These are phyloP conservation scores for Odontesthes bonariensis DNA, from an alignment of 2,113 vertebrate species.

Conservation along the genomic window DNA sequence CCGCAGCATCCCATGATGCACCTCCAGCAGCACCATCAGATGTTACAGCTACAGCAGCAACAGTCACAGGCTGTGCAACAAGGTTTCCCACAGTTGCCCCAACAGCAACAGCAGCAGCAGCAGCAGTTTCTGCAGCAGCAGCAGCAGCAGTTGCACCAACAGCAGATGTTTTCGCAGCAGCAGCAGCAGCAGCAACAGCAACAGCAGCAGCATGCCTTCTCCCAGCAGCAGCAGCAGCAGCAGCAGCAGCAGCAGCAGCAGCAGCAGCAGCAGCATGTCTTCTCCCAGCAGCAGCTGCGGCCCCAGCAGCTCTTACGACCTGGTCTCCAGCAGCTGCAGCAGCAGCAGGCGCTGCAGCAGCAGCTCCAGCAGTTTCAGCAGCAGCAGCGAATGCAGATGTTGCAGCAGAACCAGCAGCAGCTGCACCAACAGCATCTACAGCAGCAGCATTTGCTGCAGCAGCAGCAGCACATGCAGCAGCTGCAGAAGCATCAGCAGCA, in stretches of 20 bases:
- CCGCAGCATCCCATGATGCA: slow-evolving; percentile 85
- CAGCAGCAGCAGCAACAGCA: slow-evolving; percentile 80
- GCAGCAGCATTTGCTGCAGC: slow-evolving; percentile 79
- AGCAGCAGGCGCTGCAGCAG: slow-evolving; percentile 82
- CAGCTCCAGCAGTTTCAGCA: slow-evolving; percentile 83
- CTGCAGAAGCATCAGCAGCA: slow-evolving; percentile 82
- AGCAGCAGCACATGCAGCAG: slow-evolving; percentile 84
- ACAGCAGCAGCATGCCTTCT: slow-evolving; percentile 76
- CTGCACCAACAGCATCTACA: slow-evolving; percentile 79
- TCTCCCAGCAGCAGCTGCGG: slow-evolving; percentile 82
- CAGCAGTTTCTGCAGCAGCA: slow-evolving; percentile 79
- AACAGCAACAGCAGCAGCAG: slow-evolving; percentile 70
- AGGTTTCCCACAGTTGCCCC: slow-evolving; percentile 19
- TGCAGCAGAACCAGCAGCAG: slow-evolving; percentile 80
- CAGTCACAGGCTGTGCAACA: slow-evolving; percentile 61
- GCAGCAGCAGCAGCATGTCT: slow-evolving; percentile 81
- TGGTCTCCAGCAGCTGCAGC: slow-evolving; percentile 84
- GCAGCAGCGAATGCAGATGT: slow-evolving; percentile 79
- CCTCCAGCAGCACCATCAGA: slow-evolving; percentile 78
- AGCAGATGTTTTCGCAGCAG: slow-evolving; percentile 78
- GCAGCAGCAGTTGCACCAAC: slow-evolving; percentile 83
- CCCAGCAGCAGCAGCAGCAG: slow-evolving; percentile 84
- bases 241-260: slow-evolving; percentile 82
- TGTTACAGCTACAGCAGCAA: slow-evolving; percentile 66
- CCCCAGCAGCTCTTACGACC: slow-evolving; percentile 76